Evolutionary conservation across 2,888 invertebrate species (phyloP), one percentile per base, ranked within the genome.

Genomic region (Caradrina clavipalpis): DNA sequence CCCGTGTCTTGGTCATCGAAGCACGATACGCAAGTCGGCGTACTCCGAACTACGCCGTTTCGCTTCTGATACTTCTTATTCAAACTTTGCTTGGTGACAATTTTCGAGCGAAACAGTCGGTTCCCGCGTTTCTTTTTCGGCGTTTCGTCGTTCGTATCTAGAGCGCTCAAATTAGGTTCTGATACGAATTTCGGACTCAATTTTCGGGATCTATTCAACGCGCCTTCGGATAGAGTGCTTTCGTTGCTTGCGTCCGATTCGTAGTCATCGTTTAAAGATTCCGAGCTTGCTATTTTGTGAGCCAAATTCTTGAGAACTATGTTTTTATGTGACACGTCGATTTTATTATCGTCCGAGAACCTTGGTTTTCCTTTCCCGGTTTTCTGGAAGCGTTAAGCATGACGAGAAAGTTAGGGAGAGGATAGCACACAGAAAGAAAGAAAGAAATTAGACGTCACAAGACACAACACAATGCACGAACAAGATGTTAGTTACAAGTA

Each of bases 181-280:
- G 96, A 96, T 0, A 94, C 95, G 82, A 96, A 96, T 81, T 96
- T 96, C 0, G 96, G 96, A 67, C 96, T 96, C 5, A 87, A 65
- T 86, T 94, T 95, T 45, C 87, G 86, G 0, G 94, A 92, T 77
- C 83, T 88, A 35, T 89, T 93, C 19, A 95, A 78, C 2, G 94
- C 95, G 0, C 95, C 94, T 26, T 96, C 96, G 0, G 96, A 96
- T n/a, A 94, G 39, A 0, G 96, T 95, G 70, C 95, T 95, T 61
- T 95, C 95, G 56, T 95, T 94, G 66, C 95, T 96, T 0, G 88
- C 90, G 35, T 96, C 96, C 0, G 95, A 95, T 31, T 94, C 95
- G 60, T 92, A 94, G 58, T 95, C 95, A 3, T 89, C 93, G 21
- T 94, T 92, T 19, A 95, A 71, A 0, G 93, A 93, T 69, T 96